phyloP scores from a whole-genome alignment of 2,888 invertebrate species.

The Ctena decussata region DNA sequence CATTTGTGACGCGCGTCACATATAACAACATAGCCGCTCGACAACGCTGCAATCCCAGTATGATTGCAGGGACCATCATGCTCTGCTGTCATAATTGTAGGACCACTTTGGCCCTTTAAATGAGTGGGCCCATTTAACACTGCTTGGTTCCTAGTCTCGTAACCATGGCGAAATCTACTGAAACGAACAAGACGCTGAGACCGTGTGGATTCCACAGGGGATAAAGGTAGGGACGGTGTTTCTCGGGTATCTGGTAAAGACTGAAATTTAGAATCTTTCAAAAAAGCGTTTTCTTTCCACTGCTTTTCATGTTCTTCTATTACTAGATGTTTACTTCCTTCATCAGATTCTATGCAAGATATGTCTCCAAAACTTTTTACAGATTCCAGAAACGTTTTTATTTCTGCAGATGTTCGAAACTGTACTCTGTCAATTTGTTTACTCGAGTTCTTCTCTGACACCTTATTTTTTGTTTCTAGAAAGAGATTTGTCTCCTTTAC shows the following conservation, averaged over 20 bases:
- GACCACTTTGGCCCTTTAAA: not conserved
- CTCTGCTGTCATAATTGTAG: conserved; percentile 31
- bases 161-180: not conserved
- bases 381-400: conserved; percentile 50
- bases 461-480: conserved; percentile 18
- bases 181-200: not conserved
- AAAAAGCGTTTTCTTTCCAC: not conserved
- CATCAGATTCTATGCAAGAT: conserved; percentile 13
- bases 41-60: conserved; percentile 50
- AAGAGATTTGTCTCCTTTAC: conserved; percentile 40
- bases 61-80: conserved; percentile 58
- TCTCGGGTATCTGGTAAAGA: not conserved
- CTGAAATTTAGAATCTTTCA: not conserved
- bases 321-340: not conserved
- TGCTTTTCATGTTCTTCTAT: not conserved
- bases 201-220: not conserved
- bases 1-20: conserved; percentile 60
- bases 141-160: not conserved
- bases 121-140: not conserved
- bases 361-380: conserved; percentile 54
- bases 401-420: conserved; percentile 25
- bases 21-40: conserved; percentile 49
- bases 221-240: not conserved
- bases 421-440: conserved; percentile 27
- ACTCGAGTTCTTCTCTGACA: conserved; percentile 30